These are phyloP conservation scores for Macrocentrus cingulum DNA, from an alignment of 1,140 invertebrate species.

Conservation along the genomic window DNA sequence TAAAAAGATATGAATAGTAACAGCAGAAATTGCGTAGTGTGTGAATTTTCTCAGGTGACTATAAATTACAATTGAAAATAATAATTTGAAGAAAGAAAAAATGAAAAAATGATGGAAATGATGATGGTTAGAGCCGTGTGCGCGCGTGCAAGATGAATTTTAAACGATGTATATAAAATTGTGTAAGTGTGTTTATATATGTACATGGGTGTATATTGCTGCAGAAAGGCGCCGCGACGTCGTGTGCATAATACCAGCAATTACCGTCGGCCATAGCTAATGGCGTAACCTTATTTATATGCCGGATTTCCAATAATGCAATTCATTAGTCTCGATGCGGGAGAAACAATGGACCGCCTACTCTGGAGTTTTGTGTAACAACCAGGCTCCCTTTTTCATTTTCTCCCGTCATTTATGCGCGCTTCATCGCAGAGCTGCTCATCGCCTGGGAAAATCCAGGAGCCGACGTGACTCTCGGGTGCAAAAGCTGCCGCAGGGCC, in stretches of 20 bases:
- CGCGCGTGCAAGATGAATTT: background rate
- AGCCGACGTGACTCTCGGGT: background rate
- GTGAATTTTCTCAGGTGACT: too few species aligned
- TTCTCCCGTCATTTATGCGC: background rate
- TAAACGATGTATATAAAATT: background rate
- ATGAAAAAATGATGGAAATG: too few species aligned
- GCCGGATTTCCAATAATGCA: slow-evolving; percentile 44
- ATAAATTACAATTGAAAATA: too few species aligned
- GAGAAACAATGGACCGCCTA: slow-evolving; percentile 36
- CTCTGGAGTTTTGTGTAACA: too few species aligned
- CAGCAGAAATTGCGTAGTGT: too few species aligned
- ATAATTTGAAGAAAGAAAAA: too few species aligned
- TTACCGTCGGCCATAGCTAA: slow-evolving; percentile 37
- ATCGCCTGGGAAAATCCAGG: background rate
- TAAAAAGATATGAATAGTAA: too few species aligned
- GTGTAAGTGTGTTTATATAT: background rate
- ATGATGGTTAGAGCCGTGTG: too few species aligned
- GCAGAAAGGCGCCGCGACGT: slow-evolving; percentile 1
- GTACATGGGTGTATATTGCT: background rate
- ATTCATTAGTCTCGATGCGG: slow-evolving; percentile 39
- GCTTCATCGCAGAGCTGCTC: too few species aligned
- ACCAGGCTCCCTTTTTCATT: background rate
- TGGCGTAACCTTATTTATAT: slow-evolving; percentile 46
- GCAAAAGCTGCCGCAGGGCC: slow-evolving; percentile 2
- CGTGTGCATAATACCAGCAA: slow-evolving; percentile 33